Evolutionary conservation across 1,140 invertebrate species (phyloP), one percentile per base, ranked within the genome.

Genomic region (Homalodisca vitripennis): DNA sequence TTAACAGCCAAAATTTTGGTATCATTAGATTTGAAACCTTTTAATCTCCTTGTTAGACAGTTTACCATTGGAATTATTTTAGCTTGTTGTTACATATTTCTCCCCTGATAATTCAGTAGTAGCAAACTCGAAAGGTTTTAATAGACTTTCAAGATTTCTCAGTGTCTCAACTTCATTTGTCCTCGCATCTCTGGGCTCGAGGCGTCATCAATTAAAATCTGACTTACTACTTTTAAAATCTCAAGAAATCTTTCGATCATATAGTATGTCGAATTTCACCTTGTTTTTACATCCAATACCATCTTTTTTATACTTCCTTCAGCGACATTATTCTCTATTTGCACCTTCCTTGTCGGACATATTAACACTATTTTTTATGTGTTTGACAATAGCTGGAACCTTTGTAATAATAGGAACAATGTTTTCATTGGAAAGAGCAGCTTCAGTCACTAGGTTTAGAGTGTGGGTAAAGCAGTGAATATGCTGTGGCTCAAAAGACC

Each of bases 81-180:
- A 53, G 79, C n/a, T 79, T 20, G 74, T 77, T n/a, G 80, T 77
- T 46, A 75, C 77, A 71, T 82, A 82, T 67, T 77, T 76, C 73
- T 80, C 77, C 0, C 77, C 78, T 30, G 78, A 80, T 0, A 81
- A 71, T 75, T 80, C 78, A 46, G 74, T 79, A 1, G 78, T 82
- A 3, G 77, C 78, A 67, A 74, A 74, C 75, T 79, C 77, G 2
- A 80, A 24, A 0, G 77, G 77, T 65, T 75, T 64, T 51, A 82
- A 67, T 17, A 81, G 24, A 14, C 64, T 26, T 47, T 78, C 55
- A 48, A 80, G 66, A 26, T 75, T 75, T 68, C 74, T 72, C 13
- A 78, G 10, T 64, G 76, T 72, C 13, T 70, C 68, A 46, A 80
- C 51, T 75, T 81, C 78, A 34, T 69, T 65, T 3, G 60, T 75